Base-by-base conservation (phyloP, 2,888 invertebrate genomes). In the Epinotia ramella region DNA sequence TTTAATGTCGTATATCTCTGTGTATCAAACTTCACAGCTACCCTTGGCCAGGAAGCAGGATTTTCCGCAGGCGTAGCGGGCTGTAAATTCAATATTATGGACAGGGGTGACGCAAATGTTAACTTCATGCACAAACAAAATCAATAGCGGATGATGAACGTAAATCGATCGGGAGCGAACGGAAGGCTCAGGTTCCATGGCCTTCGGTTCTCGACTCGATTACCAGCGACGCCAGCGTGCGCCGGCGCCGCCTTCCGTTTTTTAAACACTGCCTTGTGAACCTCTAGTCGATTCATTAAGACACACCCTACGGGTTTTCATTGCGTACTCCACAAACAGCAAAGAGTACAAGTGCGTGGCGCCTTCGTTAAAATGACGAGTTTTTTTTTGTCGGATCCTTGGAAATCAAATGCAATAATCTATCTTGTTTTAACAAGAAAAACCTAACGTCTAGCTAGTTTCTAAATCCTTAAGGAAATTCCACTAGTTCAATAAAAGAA, bases 161-260 rank as follows among this genome's bases (percentile, higher is more conserved):
- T 80, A 79, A 84, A 84, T 83, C 84, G 87, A 91, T 91, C 89
- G 89, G 87, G 86, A 89, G 86, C 89, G 90, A 90, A 87, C 87
- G 89, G 89, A 86, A 85, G 89, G 90, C 88, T 94, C 92, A 85
- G 84, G 87, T 94, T 94, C 89, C 93, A 86, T 84, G 93, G 86
- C 94, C 94, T 94, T 94, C 91, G 89, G 85, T 83, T 85, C 86
- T 85, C 86, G 89, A 88, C 89, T 94, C 90, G 89, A 91, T 94
- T 94, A 92, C 93, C 87, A 87, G 80, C 87, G 91, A 83, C 91
- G 92, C 89, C 91, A 84, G 85, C 88, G 91, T 84, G 85, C 88
- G 84, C 89, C 85, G 93, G 91, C 93, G 93, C 91, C 91, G 84
- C 83, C 82, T 85, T 84, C 83, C 84, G 83, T 85, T 87, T 83